Percentiles rank a stretch among this genome's conserved stretches.
These are phyloP conservation scores for Corvus moneduloides DNA, from an alignment of 2,113 vertebrate genomes.

Conservation along the genomic window DNA sequence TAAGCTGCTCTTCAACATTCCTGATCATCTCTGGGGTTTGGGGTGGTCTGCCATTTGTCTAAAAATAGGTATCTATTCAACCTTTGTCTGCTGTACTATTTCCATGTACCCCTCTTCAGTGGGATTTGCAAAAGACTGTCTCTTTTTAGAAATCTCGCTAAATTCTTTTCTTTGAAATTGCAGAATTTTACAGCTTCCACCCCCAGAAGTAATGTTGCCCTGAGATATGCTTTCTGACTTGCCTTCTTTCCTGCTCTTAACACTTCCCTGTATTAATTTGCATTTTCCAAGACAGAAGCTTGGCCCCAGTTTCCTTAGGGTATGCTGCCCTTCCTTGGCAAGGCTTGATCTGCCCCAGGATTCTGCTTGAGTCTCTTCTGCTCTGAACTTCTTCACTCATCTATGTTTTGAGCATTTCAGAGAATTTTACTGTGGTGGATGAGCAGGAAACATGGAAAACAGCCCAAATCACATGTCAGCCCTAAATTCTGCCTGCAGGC, in stretches of 20 bases:
- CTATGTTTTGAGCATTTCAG: background rate
- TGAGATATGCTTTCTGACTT: background rate
- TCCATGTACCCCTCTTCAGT: background rate
- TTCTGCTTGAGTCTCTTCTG: background rate
- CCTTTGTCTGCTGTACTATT: background rate
- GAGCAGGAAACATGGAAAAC: background rate
- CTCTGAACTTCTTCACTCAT: background rate
- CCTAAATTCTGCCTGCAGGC: background rate
- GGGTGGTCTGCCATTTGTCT: background rate
- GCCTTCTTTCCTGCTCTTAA: background rate
- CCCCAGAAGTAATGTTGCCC: background rate
- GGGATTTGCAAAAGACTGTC: background rate
- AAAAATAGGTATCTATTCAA: accelerated
- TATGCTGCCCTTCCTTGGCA: background rate
- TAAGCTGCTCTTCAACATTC: background rate
- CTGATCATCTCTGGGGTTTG: background rate
- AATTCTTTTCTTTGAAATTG: background rate
- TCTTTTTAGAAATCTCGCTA: background rate
- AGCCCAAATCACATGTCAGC: background rate
- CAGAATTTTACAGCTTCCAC: background rate
- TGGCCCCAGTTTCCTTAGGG: background rate
- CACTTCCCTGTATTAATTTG: background rate
- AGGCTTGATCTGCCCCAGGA: background rate
- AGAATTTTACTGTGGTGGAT: background rate
- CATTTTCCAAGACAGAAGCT: background rate